Evolutionary conservation across 2,113 vertebrate species (phyloP), one percentile per base, ranked within the genome.

Genomic region (Capreolus pygargus): DNA sequence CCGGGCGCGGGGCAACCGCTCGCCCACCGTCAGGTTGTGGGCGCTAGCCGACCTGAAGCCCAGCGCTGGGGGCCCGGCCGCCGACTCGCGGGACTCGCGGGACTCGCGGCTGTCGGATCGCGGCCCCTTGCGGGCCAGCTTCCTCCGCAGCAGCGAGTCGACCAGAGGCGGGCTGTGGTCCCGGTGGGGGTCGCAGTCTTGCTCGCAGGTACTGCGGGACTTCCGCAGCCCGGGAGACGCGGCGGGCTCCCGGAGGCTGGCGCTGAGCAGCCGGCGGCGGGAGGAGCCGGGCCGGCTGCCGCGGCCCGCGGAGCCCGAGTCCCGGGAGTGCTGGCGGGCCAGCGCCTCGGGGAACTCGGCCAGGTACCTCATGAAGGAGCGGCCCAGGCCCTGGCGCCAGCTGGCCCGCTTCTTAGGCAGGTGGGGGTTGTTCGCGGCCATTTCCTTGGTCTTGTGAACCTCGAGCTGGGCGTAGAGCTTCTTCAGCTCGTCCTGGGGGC

Each of bases 391-490:
- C 92, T 99, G 99, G 23, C 99, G 98, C 52, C 99, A 99, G 92
- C 99, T 98, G 95, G 99, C 98, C 58, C 98, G 98, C 97, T 99
- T 99, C 98, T 99, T 99, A 90, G 99, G 98, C 86, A 99, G 98
- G 98, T 99, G 99, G 12, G 99, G 99, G 98, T 99, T 99, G 98
- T 99, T 99, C 86, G 98, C 97, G 0, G 99, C 98, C 99, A 99
- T 99, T 98, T 99, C 99, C 98, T 99, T 99, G 27, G 99, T 99
- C 98, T 99, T 99, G 97, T 99, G 99, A 91, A 99, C 98, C 98
- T 99, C 99, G 90, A 99, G 98, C 98, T 99, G 99, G 60, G 98
- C 92, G 90, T 99, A 99, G 85, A 99, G 99, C 98, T 99, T 99
- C 99, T 99, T 99, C 97, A 99, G 98, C 98, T 99, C 99, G 47